Evolutionary conservation across 2,888 invertebrate species (phyloP), one percentile per base, ranked within the genome.

Genomic region (Eustalomyia histrio): DNA sequence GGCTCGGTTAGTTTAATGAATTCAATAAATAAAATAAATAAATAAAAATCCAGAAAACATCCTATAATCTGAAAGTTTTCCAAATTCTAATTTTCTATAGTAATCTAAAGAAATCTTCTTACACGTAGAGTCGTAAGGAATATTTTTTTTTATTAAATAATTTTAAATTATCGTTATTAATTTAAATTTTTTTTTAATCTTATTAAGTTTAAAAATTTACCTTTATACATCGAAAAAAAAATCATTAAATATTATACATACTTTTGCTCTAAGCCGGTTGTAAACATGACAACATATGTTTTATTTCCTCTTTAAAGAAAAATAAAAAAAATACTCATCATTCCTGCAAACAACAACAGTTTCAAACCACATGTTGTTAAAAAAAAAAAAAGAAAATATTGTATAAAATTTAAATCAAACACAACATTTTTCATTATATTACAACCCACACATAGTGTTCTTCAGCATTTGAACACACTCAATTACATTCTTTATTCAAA

Each of bases 311-410:
- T 16, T 55, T 14, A 21, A 50, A 65, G 65, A 65, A 39, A 52
- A 61, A 33, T 53, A 55, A 12, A 29, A 12, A 76, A 57, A 52
- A 71, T 61, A 57, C 65, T 71, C 65, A 68, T 72, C 63, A 67
- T 63, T 68, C 43, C 33, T 14, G 55, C 69, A 76, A 76, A 67
- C 68, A 58, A 72, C 53, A 68, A 68, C 53, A 68, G 55, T 76
- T 76, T 73, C 2, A 65, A 73, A 76, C 69, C 76, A 71, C 76
- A 80, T 78, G 69, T 74, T 81, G 60, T 74, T 58, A 75, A 74
- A 76, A 57, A 76, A n/a, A n/a, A n/a, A n/a, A n/a, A n/a, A n/a
- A n/a, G n/a, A n/a, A n/a, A 61, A 71, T 65, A 78, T 74, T 55
- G 21, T 72, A 65, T 47, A 65, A 8, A 61, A 61, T 75, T 72